Conservation (phyloP, 2,113 vertebrate species). For the Seriola rivoliana region DNA sequence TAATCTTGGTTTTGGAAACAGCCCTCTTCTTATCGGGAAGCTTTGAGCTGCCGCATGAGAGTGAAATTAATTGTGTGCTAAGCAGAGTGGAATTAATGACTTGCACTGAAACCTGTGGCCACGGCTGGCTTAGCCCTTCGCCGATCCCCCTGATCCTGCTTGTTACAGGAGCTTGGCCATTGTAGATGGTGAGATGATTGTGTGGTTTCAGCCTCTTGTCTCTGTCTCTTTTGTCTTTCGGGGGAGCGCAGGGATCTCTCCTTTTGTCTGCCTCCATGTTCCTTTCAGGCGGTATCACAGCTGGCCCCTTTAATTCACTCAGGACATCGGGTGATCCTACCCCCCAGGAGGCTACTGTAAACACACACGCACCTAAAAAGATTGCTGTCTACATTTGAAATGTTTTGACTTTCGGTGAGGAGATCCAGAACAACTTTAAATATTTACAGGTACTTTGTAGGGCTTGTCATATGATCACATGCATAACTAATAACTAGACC, state of each 20-base stretch:
- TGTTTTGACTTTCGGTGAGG: not conserved
- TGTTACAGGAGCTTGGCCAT: constrained; percentile 83
- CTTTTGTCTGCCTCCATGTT: constrained; percentile 87
- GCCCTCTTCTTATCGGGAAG: constrained; percentile 67
- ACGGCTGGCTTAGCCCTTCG: constrained; percentile 76
- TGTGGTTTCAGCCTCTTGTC: constrained; percentile 83
- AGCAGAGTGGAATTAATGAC: constrained; percentile 85
- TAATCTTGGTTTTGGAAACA: constrained; percentile 76
- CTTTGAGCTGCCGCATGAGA: constrained; percentile 73
- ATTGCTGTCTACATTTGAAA: not conserved
- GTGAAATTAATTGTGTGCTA: constrained; percentile 84
- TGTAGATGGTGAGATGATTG: constrained; percentile 84
- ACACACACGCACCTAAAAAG: constrained; percentile 35
- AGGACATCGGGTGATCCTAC: constrained; percentile 77
- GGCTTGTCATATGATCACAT: not conserved
- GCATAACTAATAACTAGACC: not conserved
- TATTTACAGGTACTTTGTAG: not conserved
- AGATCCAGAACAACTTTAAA: not conserved
- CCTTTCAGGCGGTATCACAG: constrained; percentile 94
- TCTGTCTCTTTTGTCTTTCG: constrained; percentile 87
- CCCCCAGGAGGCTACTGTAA: constrained; percentile 84
- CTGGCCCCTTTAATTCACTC: constrained; percentile 91
- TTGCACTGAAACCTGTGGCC: constrained; percentile 80
- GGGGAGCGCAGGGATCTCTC: constrained; percentile 84
- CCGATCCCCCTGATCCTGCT: constrained; percentile 85